Base-by-base conservation (phyloP, 2,113 vertebrate species). In the Oxygymnocypris stewartii region DNA sequence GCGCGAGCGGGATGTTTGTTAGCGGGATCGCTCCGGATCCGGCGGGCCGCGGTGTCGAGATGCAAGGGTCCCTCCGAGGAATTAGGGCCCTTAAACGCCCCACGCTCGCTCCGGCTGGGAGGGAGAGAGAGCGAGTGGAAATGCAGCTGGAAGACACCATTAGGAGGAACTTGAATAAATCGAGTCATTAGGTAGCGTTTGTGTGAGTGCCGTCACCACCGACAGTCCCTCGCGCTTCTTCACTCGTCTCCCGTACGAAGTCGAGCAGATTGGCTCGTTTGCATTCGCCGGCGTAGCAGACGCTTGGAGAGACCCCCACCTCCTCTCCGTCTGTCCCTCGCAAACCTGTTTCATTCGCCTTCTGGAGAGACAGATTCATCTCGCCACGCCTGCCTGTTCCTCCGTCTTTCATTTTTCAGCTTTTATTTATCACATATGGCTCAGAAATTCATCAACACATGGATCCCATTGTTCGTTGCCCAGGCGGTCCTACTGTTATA, bases 151-250 rank as follows among this genome's bases (percentile, higher is more conserved):
- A 95, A 96, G 96, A 95, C 93, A 95, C 96, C 95, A 96, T 96
- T 96, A 96, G 95, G 93, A 96, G 92, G 93, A 95, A 94, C 95
- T 93, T 91, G 94, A 96, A 95, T 96, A 95, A 96, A 96, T 96
- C 93, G 95, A 96, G 95, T 96, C 96, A 97, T 97, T 97, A 96
- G 96, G 96, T 95, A 96, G 96, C 95, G 95, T 96, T 96, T 97
- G 96, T 95, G 94, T 95, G 95, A 94, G 95, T 95, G 95, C 94
- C 93, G 95, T 94, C 95, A 95, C 96, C 96, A 96, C 96, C 96
- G 96, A 97, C 95, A 95, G 92, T 88, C 86, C 80, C 57, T 89
- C 42, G 18, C 25, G 88, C n/a, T 87, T 28, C 73, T 49, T 31
- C 71, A n/a, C 54, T 77, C 31, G 42, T 85, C 79, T 59, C 49